These are phyloP conservation scores for Luehdorfia chinensis DNA, from an alignment of 1,140 invertebrate species.

Conservation along the genomic window DNA sequence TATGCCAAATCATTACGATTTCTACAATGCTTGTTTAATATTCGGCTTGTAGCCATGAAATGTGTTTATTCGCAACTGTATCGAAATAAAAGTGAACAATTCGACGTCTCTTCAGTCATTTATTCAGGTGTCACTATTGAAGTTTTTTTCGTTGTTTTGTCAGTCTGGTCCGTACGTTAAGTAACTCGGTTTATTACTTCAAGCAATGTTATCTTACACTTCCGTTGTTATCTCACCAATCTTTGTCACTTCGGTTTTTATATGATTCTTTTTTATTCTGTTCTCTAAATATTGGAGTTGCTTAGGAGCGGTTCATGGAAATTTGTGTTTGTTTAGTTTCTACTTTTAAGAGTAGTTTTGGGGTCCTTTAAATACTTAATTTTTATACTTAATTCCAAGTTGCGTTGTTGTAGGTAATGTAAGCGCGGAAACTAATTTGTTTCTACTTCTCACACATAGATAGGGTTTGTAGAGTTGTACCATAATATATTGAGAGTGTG, in stretches of 20 bases:
- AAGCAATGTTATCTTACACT: conserved; percentile 36
- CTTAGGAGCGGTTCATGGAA: not conserved
- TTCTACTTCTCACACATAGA: too few species aligned
- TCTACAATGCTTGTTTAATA: conserved; percentile 8
- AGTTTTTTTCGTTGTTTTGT: not conserved
- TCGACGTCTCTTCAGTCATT: not conserved
- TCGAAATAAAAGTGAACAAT: conserved; percentile 8
- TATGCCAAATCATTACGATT: conserved; percentile 7
- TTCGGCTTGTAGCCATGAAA: not conserved
- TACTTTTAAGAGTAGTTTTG: too few species aligned
- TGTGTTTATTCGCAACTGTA: conserved; percentile 1
- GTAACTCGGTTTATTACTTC: conserved; percentile 22
- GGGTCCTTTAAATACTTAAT: too few species aligned
- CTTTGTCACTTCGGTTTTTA: conserved; percentile 20
- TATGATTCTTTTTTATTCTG: conserved; percentile 14
- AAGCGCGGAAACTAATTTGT: too few species aligned
- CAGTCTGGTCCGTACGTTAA: not conserved
- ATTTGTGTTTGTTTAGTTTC: too few species aligned
- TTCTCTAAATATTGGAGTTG: conserved; percentile 23
- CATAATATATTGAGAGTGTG: too few species aligned
- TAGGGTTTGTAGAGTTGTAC: too few species aligned
- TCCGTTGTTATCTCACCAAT: conserved; percentile 34
- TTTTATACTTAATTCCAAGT: too few species aligned
- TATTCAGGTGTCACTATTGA: not conserved
- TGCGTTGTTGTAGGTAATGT: too few species aligned